Conservation (phyloP, 1,140 invertebrate genomes). For the Zaprionus capensis region DNA sequence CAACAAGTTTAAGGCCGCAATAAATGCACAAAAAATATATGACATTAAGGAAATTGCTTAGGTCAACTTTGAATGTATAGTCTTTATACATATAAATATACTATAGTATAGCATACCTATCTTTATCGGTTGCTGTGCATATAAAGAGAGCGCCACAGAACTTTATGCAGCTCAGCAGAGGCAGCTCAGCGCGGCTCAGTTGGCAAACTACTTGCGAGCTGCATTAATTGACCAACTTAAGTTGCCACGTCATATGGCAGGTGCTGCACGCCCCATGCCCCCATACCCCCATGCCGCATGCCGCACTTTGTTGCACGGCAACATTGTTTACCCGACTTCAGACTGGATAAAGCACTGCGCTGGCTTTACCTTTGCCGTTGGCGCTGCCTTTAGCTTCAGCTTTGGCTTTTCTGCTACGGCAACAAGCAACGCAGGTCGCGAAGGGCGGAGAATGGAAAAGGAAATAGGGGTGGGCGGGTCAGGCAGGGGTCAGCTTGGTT, state of each 20-base stretch:
- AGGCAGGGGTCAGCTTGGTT: not conserved
- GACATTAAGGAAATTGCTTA: too few relatives aligned
- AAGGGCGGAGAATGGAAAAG: too few relatives aligned
- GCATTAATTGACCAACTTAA: constrained; percentile 11
- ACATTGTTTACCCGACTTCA: not conserved
- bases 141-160: too few relatives aligned
- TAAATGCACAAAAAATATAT: not conserved
- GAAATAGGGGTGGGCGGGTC: not conserved
- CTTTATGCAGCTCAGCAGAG: not conserved
- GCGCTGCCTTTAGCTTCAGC: not conserved
- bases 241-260: constrained; percentile 2
- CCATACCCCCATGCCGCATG: not conserved
- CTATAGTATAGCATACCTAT: too few relatives aligned
- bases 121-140: too few relatives aligned
- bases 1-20: not conserved
- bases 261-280: not conserved
- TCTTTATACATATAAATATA: too few relatives aligned
- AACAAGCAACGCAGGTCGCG: not conserved
- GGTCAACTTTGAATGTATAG: not conserved
- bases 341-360: not conserved
- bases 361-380: not conserved
- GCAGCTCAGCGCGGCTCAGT: too few relatives aligned
- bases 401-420: not conserved
- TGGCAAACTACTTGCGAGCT: not conserved
- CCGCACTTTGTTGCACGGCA: constrained; percentile 7